phyloP scores from a whole-genome alignment of 2,888 invertebrate species.

The Hirtodrosophila cameraria region DNA sequence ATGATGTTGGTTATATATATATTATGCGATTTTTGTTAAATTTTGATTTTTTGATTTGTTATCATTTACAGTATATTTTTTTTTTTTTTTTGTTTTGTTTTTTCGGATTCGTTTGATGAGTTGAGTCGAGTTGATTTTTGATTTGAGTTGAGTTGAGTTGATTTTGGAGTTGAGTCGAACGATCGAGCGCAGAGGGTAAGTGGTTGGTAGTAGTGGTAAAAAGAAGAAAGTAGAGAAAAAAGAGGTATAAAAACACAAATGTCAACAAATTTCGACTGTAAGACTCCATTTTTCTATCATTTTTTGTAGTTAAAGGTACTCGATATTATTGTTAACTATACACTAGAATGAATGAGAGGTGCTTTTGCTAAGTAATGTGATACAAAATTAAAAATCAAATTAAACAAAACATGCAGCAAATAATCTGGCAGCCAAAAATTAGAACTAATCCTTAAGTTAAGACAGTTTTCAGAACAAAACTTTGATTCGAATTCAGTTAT shows the following conservation, averaged over 20 bases:
- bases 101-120: constrained; percentile 68
- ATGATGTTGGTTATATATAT: constrained; percentile 41
- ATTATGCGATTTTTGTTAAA: constrained; percentile 25
- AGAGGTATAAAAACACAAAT: constrained; percentile 65
- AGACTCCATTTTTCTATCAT: constrained; percentile 2
- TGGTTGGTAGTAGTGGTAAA: constrained; percentile 60
- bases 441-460: neutral
- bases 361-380: constrained; percentile 40
- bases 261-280: constrained; percentile 65
- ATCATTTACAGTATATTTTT: constrained; percentile 55
- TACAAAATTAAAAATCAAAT: constrained; percentile 16
- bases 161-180: constrained; percentile 59
- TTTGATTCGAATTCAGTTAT: constrained; percentile 17
- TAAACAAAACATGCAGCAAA: constrained; percentile 52
- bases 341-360: constrained; percentile 39
- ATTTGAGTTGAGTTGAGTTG: constrained; percentile 44
- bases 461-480: neutral
- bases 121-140: constrained; percentile 52
- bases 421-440: constrained; percentile 24
- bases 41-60: constrained; percentile 65
- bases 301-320: constrained; percentile 7
- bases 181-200: constrained; percentile 67
- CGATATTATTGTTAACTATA: constrained; percentile 5
- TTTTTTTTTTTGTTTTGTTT: constrained; percentile 36
- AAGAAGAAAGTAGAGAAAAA: constrained; percentile 72